Evolutionary conservation across 1,140 invertebrate species (phyloP).

Genomic region (Lasaia peninsularis): DNA sequence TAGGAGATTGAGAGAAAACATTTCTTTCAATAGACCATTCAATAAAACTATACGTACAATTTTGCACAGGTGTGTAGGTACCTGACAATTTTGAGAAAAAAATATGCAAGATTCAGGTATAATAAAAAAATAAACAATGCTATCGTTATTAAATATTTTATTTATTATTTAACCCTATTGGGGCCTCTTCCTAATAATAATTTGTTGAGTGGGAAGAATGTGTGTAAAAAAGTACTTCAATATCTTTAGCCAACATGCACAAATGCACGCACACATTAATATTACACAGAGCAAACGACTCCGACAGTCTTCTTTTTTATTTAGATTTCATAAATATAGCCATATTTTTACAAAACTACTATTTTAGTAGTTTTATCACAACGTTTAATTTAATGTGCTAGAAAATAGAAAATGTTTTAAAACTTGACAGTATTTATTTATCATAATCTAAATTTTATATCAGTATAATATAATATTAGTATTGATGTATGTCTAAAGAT

Average conservation of each 20-base stretch:
- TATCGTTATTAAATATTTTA: slow-evolving; percentile 17
- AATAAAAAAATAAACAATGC: no score
- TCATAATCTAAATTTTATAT: no score
- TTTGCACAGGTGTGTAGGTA: neutral
- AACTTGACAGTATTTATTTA: no score
- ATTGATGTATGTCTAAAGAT: no score
- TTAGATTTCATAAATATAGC: slow-evolving; percentile 8
- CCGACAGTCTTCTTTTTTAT: slow-evolving; percentile 57
- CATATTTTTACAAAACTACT: neutral
- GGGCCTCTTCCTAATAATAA: slow-evolving; percentile 54
- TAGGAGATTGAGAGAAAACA: neutral
- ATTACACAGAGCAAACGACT: slow-evolving; percentile 50
- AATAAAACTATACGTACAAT: neutral
- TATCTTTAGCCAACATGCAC: slow-evolving; percentile 51
- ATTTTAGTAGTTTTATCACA: neutral
- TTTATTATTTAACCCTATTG: slow-evolving; percentile 40
- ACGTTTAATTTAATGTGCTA: no score
- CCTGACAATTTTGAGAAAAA: no score
- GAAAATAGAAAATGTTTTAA: no score
- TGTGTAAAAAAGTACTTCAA: slow-evolving; percentile 56
- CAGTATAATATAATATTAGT: no score
- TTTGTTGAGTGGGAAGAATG: slow-evolving; percentile 47
- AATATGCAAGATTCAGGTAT: no score
- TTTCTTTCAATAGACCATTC: neutral
- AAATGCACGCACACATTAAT: slow-evolving; percentile 44